Evolutionary conservation across 2,113 vertebrate species (phyloP), one percentile per base, ranked within the genome.

Genomic region (Colistium nudipinnis): DNA sequence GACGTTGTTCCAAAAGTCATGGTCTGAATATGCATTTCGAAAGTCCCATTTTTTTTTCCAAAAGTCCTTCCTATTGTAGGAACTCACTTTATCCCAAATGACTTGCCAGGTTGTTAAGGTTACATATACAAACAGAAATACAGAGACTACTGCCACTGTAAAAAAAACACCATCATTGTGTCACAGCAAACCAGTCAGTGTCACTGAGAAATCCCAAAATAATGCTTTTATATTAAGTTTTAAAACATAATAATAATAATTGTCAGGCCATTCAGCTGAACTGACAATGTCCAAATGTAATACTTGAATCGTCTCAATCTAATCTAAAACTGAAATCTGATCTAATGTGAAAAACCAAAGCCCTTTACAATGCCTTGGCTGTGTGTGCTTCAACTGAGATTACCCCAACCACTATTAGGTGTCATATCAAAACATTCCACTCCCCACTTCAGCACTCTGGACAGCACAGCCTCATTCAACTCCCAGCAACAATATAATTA

Each of bases 391-490:
- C 3, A 59, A 3, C 48, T 47, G 10, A 22, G 22, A 44, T 24
- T 14, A 10, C 43, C 61, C 3, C n/a, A 9, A 36, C 33, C 2
- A 31, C 33, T 36, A 11, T 16, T 56, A 59, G 45, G 31, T 52
- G 0, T 59, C 20, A n/a, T 1, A 25, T 60, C 31, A 22, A 27
- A 43, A 12, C 39, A 2, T 30, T 43, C 13, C n/a, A n/a, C n/a
- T 56, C 51, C 43, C 9, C 7, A 45, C 38, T 75, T 80, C 78
- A 81, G 62, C 55, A 81, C 66, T 51, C 43, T 71, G 72, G 62
- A 76, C 36, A 80, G 66, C 71, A 76, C 10, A 39, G 20, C 3
- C 27, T 20, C 12, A 55, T 11, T 12, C 28, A 44, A 25, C 28
- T 12, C 8, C 24, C 35, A 52, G 19, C 14, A 41, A 33, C 9